phyloP scores from a whole-genome alignment of 2,888 invertebrate genomes.

The Sarcophaga subvicina region DNA sequence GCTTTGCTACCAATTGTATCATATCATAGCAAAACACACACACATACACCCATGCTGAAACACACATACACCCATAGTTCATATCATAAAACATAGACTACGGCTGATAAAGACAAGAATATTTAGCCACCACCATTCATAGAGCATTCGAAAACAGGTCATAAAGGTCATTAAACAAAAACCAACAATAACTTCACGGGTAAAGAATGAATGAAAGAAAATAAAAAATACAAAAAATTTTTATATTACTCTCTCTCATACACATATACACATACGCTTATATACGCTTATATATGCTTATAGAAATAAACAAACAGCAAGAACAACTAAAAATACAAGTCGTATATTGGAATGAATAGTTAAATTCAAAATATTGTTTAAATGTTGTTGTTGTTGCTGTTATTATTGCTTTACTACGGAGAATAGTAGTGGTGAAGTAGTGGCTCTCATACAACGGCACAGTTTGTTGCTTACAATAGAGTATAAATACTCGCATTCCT shows the following conservation, averaged over 20 bases:
- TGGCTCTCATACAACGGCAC: constrained; percentile 30
- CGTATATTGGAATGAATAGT: neutral
- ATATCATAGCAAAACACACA: constrained; percentile 34
- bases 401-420: neutral
- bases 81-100: neutral
- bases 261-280: neutral
- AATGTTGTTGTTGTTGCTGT: constrained; percentile 9
- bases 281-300: neutral
- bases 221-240: constrained; percentile 23
- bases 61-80: neutral
- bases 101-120: constrained; percentile 25
- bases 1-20: constrained; percentile 15
- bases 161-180: constrained; percentile 69
- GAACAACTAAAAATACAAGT: constrained; percentile 23
- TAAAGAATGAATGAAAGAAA: neutral
- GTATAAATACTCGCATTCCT: neutral
- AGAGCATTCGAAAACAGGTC: constrained; percentile 62
- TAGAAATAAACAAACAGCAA: constrained; percentile 17
- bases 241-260: neutral
- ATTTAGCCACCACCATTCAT: constrained; percentile 56
- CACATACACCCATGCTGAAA: neutral
- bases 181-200: constrained; percentile 58
- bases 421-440: constrained; percentile 11
- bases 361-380: constrained; percentile 12
- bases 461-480: constrained; percentile 8